Percentiles rank a stretch among this genome's conserved stretches.
phyloP scores from a whole-genome alignment of 2,888 invertebrate species.

The Lasioglossum zephyrum region DNA sequence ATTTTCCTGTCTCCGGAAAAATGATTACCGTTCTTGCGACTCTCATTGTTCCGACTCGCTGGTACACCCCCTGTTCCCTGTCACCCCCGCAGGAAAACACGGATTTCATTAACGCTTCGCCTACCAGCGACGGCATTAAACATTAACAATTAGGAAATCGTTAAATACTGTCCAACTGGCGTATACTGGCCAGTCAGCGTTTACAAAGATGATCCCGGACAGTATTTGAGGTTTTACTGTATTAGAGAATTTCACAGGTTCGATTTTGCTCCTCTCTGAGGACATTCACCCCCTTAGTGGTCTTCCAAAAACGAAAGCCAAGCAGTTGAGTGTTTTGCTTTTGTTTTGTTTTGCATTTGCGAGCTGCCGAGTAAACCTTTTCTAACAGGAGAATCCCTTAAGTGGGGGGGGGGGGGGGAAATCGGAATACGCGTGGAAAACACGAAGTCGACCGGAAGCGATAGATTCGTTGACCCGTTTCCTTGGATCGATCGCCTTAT shows the following conservation, averaged over 20 bases:
- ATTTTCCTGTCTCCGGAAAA: conserved; percentile 58
- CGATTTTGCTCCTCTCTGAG: too few species aligned
- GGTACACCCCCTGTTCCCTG: neutral
- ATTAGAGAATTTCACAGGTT: too few species aligned
- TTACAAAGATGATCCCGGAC: too few species aligned
- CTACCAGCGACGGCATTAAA: neutral
- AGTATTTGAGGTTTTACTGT: too few species aligned
- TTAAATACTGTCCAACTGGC: too few species aligned
- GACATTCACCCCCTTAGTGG: too few species aligned
- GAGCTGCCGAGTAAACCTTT: neutral
- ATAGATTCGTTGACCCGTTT: conserved; percentile 55
- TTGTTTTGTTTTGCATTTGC: too few species aligned
- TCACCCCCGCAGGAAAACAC: neutral
- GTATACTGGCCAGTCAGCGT: too few species aligned
- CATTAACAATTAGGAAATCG: too few species aligned
- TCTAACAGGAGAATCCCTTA: too few species aligned
- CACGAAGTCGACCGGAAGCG: conserved; percentile 29
- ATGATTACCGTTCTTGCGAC: conserved; percentile 36
- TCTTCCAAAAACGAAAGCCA: neutral
- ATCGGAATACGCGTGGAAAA: neutral
- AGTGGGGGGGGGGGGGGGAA: too few species aligned
- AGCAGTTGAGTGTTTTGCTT: neutral
- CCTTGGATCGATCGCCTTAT: conserved; percentile 58
- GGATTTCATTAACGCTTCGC: neutral
- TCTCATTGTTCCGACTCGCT: conserved; percentile 38